phyloP scores from a whole-genome alignment of 2,888 invertebrate genomes.

The Mantis religiosa region DNA sequence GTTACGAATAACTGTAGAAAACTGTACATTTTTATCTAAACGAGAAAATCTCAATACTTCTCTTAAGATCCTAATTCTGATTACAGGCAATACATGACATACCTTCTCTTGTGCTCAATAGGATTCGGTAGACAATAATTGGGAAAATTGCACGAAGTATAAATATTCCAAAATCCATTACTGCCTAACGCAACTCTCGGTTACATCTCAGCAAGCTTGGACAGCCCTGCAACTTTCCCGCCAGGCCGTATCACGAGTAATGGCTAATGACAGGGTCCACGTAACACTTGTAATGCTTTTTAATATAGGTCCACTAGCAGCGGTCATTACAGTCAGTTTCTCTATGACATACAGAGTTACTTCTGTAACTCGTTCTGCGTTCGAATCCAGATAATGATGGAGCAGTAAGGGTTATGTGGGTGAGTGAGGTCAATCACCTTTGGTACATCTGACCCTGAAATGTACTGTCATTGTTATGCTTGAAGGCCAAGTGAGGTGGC shows the following conservation, averaged over 20 bases:
- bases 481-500: neutral
- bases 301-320: neutral
- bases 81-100: too few species aligned
- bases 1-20: too few species aligned
- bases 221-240: neutral
- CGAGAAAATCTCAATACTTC: too few species aligned
- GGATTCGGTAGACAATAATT: too few species aligned
- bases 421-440: neutral
- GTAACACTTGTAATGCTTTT: neutral
- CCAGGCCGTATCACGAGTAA: neutral
- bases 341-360: neutral
- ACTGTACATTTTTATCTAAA: too few species aligned
- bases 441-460: neutral
- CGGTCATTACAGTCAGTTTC: neutral
- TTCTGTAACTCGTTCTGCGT: neutral
- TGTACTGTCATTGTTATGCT: neutral
- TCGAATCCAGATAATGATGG: neutral
- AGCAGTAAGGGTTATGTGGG: neutral
- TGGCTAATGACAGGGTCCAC: neutral
- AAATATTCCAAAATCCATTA: too few species aligned
- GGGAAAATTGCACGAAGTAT: too few species aligned
- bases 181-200: too few species aligned
- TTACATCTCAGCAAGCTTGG: neutral
- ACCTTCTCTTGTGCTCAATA: too few species aligned
- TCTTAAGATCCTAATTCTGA: too few species aligned